Conservation (phyloP, 2,797 vertebrate genomes). For the Spinus pinus region DNA sequence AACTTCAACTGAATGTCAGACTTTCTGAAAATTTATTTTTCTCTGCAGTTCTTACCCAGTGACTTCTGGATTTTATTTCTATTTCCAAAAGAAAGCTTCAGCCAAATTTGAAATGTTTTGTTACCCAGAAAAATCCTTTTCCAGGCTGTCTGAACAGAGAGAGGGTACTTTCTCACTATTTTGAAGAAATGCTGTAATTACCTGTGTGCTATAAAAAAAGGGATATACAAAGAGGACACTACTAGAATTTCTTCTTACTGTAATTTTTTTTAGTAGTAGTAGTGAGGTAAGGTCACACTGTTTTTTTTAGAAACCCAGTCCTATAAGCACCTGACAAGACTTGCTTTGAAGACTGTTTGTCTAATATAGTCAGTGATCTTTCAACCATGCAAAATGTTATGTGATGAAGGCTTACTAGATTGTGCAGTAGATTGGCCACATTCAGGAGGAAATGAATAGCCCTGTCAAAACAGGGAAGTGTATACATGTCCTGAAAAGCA, state of each 20-base stretch:
- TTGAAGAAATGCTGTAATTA: neutral
- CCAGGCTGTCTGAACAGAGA: too few species aligned
- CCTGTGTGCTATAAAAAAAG: neutral
- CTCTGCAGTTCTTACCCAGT: neutral
- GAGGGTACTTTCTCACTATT: neutral
- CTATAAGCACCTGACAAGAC: neutral
- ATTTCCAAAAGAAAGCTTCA: neutral
- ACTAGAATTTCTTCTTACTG: neutral
- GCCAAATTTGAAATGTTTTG: neutral
- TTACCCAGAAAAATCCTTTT: neutral
- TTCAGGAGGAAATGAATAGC: neutral
- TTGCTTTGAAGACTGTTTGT: neutral
- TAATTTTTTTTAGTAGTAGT: neutral
- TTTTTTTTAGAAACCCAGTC: neutral
- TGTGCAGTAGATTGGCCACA: neutral
- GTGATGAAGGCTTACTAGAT: neutral
- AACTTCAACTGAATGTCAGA: neutral
- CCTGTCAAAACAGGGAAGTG: neutral
- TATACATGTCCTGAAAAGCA: neutral
- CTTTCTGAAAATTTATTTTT: neutral
- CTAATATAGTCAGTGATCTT: neutral
- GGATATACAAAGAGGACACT: neutral
- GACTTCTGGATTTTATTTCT: neutral
- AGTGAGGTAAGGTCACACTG: neutral
- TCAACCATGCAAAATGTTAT: neutral